A percentile compares a stretch with the other conserved stretches of the same genome.
Conservation (phyloP, 37 sponge, comb jelly and placozoan genomes). For the Crambe crambe region DNA sequence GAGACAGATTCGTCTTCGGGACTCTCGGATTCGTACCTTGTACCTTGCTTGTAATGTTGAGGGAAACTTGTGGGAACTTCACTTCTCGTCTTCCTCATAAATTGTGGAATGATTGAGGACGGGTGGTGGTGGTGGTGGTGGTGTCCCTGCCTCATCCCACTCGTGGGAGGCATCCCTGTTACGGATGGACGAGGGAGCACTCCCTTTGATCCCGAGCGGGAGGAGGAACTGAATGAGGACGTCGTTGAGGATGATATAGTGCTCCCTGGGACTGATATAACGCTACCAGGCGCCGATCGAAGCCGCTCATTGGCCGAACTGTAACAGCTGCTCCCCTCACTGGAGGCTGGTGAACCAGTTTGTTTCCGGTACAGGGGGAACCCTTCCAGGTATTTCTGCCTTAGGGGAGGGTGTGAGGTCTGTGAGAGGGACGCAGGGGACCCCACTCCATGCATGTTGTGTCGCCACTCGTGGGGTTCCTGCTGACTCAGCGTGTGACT, state of each 20-base stretch:
- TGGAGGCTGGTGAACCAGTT: constrained; percentile 61
- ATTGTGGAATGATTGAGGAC: neutral
- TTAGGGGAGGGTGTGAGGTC: constrained; percentile 20
- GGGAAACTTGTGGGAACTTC: neutral
- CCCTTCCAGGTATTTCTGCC: constrained; percentile 10
- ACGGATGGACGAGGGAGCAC: constrained; percentile 44
- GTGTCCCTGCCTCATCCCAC: constrained; percentile 1
- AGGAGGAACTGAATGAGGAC: constrained; percentile 35
- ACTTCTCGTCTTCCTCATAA: neutral
- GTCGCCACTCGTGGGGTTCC: constrained; percentile 13
- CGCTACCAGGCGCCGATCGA: constrained; percentile 74
- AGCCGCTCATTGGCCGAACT: constrained; percentile 51
- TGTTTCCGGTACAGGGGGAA: constrained; percentile 12
- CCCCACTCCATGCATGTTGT: neutral
- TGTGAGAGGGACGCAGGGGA: constrained; percentile 44
- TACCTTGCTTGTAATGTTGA: neutral
- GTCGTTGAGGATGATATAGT: constrained; percentile 42
- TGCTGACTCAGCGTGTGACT: constrained; percentile 21
- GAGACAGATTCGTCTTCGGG: constrained; percentile 28
- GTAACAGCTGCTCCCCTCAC: constrained; percentile 66
- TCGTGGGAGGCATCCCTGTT: constrained; percentile 6
- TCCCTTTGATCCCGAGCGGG: constrained; percentile 17
- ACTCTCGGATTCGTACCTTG: constrained; percentile 9
- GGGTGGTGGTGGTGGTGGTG: neutral
- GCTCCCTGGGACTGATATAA: constrained; percentile 48